These are phyloP conservation scores for Stenurella melanura DNA, from an alignment of 2,888 invertebrate species.

Conservation along the genomic window DNA sequence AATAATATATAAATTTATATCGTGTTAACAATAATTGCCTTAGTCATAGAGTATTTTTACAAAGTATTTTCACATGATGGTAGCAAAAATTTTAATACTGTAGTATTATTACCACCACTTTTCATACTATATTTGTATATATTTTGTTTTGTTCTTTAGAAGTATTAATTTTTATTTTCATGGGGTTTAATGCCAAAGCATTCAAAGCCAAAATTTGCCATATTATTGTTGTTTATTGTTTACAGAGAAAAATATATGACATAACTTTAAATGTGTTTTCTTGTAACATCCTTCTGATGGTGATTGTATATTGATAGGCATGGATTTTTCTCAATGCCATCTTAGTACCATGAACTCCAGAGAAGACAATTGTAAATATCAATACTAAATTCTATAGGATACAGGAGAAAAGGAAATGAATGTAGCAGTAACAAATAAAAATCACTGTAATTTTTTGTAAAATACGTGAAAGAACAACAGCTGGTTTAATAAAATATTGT, in stretches of 20 bases:
- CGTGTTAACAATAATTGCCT: slow-evolving; percentile 66
- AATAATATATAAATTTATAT: slow-evolving; percentile 60
- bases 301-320: background rate
- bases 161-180: slow-evolving; percentile 63
- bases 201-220: slow-evolving; percentile 74
- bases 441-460: no score
- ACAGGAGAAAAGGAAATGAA: no score
- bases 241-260: slow-evolving; percentile 65
- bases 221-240: slow-evolving; percentile 72
- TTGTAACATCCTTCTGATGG: background rate
- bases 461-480: no score
- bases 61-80: slow-evolving; percentile 71
- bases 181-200: slow-evolving; percentile 74
- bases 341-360: no score
- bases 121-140: slow-evolving; percentile 61
- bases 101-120: slow-evolving; percentile 62
- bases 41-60: slow-evolving; percentile 72
- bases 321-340: no score
- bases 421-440: no score
- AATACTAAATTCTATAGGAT: no score
- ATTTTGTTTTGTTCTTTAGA: slow-evolving; percentile 56
- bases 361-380: no score
- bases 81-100: slow-evolving; percentile 59
- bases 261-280: slow-evolving; percentile 46
- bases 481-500: no score